phyloP scores from a whole-genome alignment of 2,888 invertebrate species.

The Conus canariensis region DNA sequence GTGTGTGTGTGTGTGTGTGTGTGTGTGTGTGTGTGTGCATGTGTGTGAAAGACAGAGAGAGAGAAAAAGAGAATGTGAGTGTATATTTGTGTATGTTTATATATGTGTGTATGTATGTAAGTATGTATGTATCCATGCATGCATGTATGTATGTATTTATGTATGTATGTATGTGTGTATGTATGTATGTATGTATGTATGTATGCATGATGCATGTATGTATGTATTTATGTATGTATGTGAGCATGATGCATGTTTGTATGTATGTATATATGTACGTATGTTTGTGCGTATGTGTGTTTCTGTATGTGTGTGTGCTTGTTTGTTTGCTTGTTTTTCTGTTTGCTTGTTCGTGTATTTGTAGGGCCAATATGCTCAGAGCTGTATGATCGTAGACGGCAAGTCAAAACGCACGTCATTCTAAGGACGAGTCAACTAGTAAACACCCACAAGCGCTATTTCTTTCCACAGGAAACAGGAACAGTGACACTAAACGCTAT shows the following conservation, averaged over 20 bases:
- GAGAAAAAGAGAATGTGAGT: neutral
- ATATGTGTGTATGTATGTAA: neutral
- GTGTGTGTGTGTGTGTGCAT: neutral
- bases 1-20: neutral
- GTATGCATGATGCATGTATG: neutral
- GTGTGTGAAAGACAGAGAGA: neutral
- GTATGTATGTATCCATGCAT: neutral
- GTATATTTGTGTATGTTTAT: neutral
- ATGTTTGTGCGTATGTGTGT: neutral
- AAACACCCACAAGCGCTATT: no score
- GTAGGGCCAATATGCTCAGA: neutral
- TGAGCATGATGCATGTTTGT: neutral
- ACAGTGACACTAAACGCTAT: no score
- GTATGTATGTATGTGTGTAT: neutral
- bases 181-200: neutral
- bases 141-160: neutral
- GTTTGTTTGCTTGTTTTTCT: no score
- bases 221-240: neutral
- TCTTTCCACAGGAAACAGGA: no score
- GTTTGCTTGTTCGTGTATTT: neutral
- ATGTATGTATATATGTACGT: neutral
- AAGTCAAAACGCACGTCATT: no score
- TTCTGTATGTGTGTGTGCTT: neutral
- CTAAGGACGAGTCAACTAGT: no score
- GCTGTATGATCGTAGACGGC: no score